These are phyloP conservation scores for Conopomorpha cramerella DNA, from an alignment of 1,140 invertebrate genomes.

Conservation along the genomic window DNA sequence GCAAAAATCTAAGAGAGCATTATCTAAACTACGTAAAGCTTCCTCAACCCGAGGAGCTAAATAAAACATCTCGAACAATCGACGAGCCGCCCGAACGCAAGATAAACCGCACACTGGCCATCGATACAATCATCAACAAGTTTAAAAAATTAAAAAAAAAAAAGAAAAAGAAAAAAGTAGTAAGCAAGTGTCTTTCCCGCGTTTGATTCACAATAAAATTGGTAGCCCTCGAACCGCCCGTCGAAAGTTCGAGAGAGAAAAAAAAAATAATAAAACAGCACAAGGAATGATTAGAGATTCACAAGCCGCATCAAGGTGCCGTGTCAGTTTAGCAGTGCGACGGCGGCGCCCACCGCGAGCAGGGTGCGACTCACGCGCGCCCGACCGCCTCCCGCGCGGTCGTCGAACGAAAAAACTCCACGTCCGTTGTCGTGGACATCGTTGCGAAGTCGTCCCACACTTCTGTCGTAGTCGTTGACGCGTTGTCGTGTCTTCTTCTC, in stretches of 20 bases:
- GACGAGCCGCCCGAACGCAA: no score
- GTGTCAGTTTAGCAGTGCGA: conserved; percentile 46
- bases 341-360: conserved; percentile 41
- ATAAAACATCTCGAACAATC: no score
- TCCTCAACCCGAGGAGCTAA: no score
- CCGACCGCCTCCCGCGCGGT: conserved; percentile 51
- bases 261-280: not conserved
- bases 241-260: not conserved
- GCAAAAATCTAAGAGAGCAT: no score
- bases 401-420: conserved; percentile 59
- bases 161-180: no score
- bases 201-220: no score
- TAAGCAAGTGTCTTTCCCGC: no score
- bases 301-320: conserved; percentile 30
- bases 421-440: conserved; percentile 41
- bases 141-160: no score
- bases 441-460: conserved; percentile 50
- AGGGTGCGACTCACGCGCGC: conserved; percentile 37
- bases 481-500: conserved; percentile 45
- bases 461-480: conserved; percentile 33
- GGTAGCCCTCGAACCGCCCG: no score
- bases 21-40: no score
- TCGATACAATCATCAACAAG: no score
- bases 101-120: no score
- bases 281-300: conserved; percentile 1